Evolutionary conservation across 2,113 vertebrate species (phyloP).

Genomic region (Galbula dea): DNA sequence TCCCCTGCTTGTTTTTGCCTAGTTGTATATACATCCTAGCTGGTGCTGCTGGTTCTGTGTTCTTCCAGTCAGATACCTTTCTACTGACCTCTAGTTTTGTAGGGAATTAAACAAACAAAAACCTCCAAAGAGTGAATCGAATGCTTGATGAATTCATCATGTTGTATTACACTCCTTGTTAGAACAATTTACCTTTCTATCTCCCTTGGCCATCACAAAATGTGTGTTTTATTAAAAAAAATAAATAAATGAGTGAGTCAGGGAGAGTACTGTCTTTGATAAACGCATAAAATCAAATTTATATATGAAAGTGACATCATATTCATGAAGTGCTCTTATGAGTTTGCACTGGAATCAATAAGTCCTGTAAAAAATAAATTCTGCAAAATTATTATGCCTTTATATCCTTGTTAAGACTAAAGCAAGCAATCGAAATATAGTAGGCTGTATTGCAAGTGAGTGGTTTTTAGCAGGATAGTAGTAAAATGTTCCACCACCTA

Average conservation of each 20-base stretch:
- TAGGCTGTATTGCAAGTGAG: neutral
- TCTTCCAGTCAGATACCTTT: neutral
- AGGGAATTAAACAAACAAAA: neutral
- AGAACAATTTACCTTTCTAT: neutral
- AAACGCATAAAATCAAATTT: neutral
- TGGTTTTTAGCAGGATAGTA: neutral
- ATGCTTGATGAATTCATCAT: neutral
- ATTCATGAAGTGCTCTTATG: neutral
- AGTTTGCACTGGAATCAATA: neutral
- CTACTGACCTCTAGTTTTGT: neutral
- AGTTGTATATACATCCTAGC: neutral
- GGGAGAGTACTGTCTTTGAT: neutral
- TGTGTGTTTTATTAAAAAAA: neutral
- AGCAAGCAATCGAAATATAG: neutral
- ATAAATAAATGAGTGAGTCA: neutral
- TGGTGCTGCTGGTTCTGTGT: neutral
- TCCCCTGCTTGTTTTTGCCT: neutral
- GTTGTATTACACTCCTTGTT: neutral
- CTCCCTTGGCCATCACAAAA: neutral
- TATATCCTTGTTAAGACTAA: neutral
- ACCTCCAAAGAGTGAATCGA: neutral
- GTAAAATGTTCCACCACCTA: neutral
- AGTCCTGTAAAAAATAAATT: neutral
- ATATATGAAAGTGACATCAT: neutral
- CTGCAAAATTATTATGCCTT: neutral